Evolutionary conservation across 2,888 invertebrate species (phyloP).

Genomic region (Priocnemis perturbator): DNA sequence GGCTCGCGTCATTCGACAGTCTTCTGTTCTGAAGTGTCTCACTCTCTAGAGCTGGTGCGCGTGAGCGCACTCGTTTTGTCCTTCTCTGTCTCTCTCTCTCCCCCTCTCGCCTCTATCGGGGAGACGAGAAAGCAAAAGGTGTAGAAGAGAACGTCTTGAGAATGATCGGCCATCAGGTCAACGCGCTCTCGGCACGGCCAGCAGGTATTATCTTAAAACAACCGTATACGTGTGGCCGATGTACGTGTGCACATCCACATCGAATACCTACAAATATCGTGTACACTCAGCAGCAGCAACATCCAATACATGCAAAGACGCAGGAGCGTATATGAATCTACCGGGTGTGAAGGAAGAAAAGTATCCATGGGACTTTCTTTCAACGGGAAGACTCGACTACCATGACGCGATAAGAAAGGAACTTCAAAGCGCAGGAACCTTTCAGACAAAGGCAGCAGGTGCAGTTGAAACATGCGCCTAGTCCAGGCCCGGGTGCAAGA

Average conservation of each 20-base stretch:
- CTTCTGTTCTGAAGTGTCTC: too few relatives aligned
- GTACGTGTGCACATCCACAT: not conserved
- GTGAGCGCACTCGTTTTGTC: not conserved
- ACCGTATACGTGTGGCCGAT: conserved; percentile 25
- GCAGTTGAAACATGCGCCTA: too few relatives aligned
- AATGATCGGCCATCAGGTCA: conserved; percentile 61
- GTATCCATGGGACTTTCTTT: not conserved
- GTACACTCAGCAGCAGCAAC: not conserved
- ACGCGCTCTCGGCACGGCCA: conserved; percentile 58
- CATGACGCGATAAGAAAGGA: not conserved
- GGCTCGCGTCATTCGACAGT: not conserved
- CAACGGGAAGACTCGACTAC: not conserved
- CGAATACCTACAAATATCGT: not conserved
- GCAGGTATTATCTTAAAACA: conserved; percentile 57
- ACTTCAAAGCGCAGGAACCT: not conserved
- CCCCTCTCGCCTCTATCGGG: not conserved
- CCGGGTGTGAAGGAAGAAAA: conserved; percentile 20
- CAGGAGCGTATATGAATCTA: conserved; percentile 13
- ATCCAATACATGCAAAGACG: not conserved
- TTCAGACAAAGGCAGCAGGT: too few relatives aligned
- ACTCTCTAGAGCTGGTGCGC: too few relatives aligned
- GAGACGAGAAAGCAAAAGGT: conserved; percentile 15
- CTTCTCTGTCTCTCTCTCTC: not conserved
- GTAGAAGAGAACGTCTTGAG: conserved; percentile 30
- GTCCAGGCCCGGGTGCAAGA: too few relatives aligned